phyloP scores from a whole-genome alignment of 2,113 vertebrate genomes.

The Centropristis striata region DNA sequence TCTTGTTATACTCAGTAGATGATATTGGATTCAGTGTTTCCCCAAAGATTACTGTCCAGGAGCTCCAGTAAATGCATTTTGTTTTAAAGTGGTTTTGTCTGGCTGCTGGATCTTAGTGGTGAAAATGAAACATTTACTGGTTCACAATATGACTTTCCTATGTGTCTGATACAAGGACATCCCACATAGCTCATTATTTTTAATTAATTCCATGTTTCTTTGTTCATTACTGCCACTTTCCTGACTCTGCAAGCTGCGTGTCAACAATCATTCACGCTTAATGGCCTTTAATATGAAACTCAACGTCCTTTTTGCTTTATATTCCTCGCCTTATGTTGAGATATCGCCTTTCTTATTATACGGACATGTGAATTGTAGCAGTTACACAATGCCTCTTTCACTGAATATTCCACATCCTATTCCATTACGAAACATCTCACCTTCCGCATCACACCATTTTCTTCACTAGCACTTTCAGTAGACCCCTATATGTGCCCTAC shows the following conservation, averaged over 20 bases:
- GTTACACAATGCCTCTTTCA: neutral
- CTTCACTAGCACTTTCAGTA: neutral
- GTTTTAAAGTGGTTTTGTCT: neutral
- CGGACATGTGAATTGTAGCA: neutral
- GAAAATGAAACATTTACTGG: neutral
- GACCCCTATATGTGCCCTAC: neutral
- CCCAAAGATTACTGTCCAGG: neutral
- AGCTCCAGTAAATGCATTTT: neutral
- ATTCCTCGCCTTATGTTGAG: neutral
- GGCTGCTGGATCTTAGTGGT: neutral
- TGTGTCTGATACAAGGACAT: neutral
- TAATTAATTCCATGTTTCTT: slow-evolving; percentile 6
- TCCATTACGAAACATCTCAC: neutral
- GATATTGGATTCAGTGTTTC: slow-evolving; percentile 15
- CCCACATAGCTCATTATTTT: slow-evolving; percentile 1
- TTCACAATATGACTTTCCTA: neutral
- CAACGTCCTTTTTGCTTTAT: neutral
- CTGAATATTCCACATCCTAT: neutral
- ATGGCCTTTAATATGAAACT: neutral
- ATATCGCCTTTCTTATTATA: neutral
- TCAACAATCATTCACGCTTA: neutral
- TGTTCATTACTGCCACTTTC: neutral
- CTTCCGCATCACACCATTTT: neutral
- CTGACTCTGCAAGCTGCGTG: slow-evolving; percentile 9
- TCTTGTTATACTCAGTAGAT: slow-evolving; percentile 9